A percentile compares a stretch with the other conserved stretches of the same genome.
These are phyloP conservation scores for Lathronympha strigana DNA, from an alignment of 2,888 invertebrate genomes.

Conservation along the genomic window DNA sequence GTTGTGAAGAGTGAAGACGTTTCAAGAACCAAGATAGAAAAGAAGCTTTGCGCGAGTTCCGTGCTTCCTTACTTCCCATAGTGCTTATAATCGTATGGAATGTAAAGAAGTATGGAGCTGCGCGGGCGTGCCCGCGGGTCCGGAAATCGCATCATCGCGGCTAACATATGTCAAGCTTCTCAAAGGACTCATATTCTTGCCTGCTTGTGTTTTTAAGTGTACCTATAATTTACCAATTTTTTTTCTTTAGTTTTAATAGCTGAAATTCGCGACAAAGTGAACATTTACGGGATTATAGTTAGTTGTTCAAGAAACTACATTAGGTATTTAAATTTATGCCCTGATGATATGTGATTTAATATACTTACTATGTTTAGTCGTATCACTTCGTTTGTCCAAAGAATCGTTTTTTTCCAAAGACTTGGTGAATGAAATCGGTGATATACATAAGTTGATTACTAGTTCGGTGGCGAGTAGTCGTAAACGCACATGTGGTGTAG, in stretches of 20 bases:
- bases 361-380: not conserved
- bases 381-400: not conserved
- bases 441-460: conserved; percentile 56
- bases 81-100: conserved; percentile 94
- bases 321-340: not conserved
- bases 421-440: conserved; percentile 18
- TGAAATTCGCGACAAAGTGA: conserved; percentile 23
- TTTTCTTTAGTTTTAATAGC: conserved; percentile 14
- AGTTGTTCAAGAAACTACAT: not conserved
- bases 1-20: conserved; percentile 62
- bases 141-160: conserved; percentile 57
- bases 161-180: conserved; percentile 59
- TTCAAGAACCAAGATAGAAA: conserved; percentile 41
- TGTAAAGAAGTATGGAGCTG: conserved; percentile 98
- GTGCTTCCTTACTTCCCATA: conserved; percentile 99
- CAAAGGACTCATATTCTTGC: conserved; percentile 51
- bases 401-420: conserved; percentile 26
- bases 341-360: not conserved
- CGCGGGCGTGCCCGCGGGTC: conserved; percentile 76
- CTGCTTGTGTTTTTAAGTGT: conserved; percentile 45
- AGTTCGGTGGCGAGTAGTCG: conserved; percentile 72
- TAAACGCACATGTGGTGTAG: conserved; percentile 81
- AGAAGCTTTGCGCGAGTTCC: conserved; percentile 89
- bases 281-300: not conserved
- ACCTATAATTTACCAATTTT: conserved; percentile 13